Conservation (phyloP, 2,797 vertebrate genomes). For the Enteromius argenteus region DNA sequence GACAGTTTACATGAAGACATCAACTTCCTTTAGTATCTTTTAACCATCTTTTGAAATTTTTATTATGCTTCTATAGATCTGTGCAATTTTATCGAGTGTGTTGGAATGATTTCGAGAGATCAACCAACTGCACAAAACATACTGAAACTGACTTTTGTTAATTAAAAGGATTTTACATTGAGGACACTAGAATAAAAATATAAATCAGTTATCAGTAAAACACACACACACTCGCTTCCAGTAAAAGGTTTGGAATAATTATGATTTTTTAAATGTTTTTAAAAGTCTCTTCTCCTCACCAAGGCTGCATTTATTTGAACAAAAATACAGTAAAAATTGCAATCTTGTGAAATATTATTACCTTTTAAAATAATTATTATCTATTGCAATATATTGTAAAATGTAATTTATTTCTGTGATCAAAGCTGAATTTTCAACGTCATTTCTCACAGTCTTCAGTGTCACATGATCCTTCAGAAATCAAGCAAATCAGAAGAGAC, state of each 20-base stretch:
- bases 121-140: not conserved
- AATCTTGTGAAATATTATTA: not conserved
- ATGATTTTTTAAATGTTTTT: not conserved
- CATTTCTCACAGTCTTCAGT: not conserved
- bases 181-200: not conserved
- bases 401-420: not conserved
- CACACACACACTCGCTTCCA: not conserved
- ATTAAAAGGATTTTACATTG: not conserved
- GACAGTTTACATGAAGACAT: constrained; percentile 2
- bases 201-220: not conserved
- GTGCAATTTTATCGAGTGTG: not conserved
- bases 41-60: not conserved
- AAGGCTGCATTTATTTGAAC: not conserved
- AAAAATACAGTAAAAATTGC: not conserved
- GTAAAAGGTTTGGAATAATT: not conserved
- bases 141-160: not conserved
- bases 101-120: not conserved
- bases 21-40: not conserved
- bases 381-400: not conserved
- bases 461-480: not conserved
- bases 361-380: not conserved
- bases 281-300: not conserved
- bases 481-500: not conserved
- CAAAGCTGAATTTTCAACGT: not conserved
- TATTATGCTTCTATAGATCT: not conserved